phyloP scores from a whole-genome alignment of 2,888 invertebrate species.

The Stramonita haemastoma region DNA sequence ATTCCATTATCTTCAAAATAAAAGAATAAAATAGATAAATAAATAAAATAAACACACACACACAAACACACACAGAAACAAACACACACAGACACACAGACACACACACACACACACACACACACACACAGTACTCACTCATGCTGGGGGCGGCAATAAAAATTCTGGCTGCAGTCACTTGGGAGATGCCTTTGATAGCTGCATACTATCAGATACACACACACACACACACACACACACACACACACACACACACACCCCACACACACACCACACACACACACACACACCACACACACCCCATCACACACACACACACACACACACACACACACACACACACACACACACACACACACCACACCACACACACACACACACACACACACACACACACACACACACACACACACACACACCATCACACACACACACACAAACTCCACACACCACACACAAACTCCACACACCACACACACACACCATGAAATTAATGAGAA shows the following conservation, averaged over 20 bases:
- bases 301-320: background rate
- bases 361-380: background rate
- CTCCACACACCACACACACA: background rate
- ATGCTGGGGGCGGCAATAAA: slow-evolving; percentile 92
- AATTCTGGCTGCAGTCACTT: slow-evolving; percentile 92
- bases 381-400: slow-evolving; percentile 2
- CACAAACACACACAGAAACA: background rate
- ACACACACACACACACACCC: slow-evolving; percentile 16
- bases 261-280: too few relatives aligned
- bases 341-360: background rate
- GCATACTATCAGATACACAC: slow-evolving; percentile 78
- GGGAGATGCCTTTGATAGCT: slow-evolving; percentile 90
- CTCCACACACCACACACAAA: background rate
- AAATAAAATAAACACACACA: too few relatives aligned
- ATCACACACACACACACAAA: background rate
- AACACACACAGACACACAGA: background rate
- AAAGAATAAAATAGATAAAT: too few relatives aligned
- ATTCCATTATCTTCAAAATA: too few relatives aligned
- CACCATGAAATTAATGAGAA: background rate
- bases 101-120: background rate
- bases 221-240: background rate
- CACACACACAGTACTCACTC: slow-evolving; percentile 66
- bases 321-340: background rate
- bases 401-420: slow-evolving; percentile 5
- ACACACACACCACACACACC: background rate